Percentiles rank a stretch among this genome's conserved stretches.
Evolutionary conservation across 2,888 invertebrate species (phyloP).

Genomic region (Antitype chi): DNA sequence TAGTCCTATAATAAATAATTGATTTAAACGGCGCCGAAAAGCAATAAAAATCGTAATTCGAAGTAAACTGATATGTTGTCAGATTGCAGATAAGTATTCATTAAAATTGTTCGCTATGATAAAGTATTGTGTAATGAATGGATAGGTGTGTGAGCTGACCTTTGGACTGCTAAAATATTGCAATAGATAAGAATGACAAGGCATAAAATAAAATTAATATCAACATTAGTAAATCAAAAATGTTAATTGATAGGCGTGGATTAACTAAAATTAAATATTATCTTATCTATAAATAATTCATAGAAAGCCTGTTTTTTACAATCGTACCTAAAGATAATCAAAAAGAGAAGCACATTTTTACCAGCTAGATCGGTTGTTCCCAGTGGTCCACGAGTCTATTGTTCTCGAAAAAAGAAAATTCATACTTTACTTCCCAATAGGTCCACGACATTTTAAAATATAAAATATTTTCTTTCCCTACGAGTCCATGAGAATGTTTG

Average conservation of each 20-base stretch:
- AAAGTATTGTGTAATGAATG: constrained; percentile 3
- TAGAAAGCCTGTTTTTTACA: constrained; percentile 10
- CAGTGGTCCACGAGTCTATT: too few relatives aligned
- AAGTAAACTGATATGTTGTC: constrained; percentile 25
- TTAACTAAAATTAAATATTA: not conserved
- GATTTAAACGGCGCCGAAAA: constrained; percentile 49
- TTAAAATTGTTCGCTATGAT: constrained; percentile 2
- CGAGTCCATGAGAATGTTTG: too few relatives aligned
- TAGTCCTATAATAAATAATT: constrained; percentile 9
- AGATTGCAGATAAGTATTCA: constrained; percentile 1
- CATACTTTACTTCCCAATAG: too few relatives aligned
- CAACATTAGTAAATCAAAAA: not conserved
- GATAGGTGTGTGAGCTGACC: not conserved
- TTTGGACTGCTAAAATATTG: constrained; percentile 30
- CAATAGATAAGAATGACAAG: constrained; percentile 9
- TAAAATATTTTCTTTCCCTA: too few relatives aligned
- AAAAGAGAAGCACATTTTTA: not conserved
- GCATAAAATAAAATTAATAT: not conserved
- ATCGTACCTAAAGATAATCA: not conserved
- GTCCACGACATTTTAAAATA: too few relatives aligned
- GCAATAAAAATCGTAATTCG: constrained; percentile 33
- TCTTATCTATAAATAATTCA: not conserved
- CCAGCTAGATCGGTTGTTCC: not conserved
- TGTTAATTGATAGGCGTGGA: not conserved
- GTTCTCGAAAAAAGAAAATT: too few relatives aligned